Percentiles rank a stretch among this genome's conserved stretches.
These are phyloP conservation scores for Mustelus asterias DNA, from an alignment of 2,113 vertebrate species.

Conservation along the genomic window DNA sequence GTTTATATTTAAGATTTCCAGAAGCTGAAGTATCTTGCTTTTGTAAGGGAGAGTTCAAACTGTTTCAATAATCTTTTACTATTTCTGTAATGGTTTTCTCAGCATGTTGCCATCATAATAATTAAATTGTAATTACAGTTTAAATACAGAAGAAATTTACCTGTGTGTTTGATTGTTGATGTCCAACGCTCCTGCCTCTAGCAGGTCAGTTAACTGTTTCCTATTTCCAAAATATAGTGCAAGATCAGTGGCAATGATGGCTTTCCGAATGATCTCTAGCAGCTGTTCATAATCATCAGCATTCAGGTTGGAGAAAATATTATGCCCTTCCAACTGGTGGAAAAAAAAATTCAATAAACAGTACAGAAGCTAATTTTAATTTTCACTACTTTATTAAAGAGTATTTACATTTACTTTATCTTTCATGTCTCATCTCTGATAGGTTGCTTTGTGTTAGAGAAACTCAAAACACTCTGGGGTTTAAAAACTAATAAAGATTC, in stretches of 20 bases:
- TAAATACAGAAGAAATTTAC: constrained; percentile 50
- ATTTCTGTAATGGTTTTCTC: not conserved
- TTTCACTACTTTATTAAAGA: not conserved
- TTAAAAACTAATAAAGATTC: no score
- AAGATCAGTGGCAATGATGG: constrained; percentile 96
- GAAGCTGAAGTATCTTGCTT: not conserved
- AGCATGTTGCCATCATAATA: not conserved
- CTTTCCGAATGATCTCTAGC: constrained; percentile 96
- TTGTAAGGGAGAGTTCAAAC: not conserved
- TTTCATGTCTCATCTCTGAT: not conserved
- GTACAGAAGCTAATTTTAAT: constrained; percentile 32
- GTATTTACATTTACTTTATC: not conserved
- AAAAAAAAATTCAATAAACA: constrained; percentile 72
- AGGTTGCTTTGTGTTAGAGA: not conserved
- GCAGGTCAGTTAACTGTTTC: constrained; percentile 84
- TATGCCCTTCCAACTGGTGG: constrained; percentile 98
- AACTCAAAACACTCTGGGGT: no score
- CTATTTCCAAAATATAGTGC: constrained; percentile 95
- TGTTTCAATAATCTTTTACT: not conserved
- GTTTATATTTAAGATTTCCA: not conserved
- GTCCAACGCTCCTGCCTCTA: constrained; percentile 68
- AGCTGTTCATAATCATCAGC: constrained; percentile 96
- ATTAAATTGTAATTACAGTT: not conserved
- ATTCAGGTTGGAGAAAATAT: constrained; percentile 98
- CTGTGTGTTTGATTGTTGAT: constrained; percentile 87